These are phyloP conservation scores for Pelochelys cantorii DNA, from an alignment of 2,797 vertebrate genomes.

Conservation along the genomic window DNA sequence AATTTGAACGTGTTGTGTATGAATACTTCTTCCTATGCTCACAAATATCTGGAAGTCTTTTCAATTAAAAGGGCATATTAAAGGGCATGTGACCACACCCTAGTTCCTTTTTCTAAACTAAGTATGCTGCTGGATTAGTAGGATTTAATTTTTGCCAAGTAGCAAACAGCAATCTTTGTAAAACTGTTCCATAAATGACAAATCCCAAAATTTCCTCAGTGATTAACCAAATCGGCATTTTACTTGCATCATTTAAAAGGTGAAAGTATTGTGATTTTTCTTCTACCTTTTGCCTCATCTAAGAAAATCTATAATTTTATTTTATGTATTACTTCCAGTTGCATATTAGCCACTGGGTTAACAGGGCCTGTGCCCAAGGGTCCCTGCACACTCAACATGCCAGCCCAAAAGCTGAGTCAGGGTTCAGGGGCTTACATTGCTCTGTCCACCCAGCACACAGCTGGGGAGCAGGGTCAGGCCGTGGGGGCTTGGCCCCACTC, in stretches of 20 bases:
- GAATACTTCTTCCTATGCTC: background rate
- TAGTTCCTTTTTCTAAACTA: background rate
- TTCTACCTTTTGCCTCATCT: background rate
- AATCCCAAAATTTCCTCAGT: background rate
- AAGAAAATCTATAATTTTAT: background rate
- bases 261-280: background rate
- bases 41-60: background rate
- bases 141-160: background rate
- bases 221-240: background rate
- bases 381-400: no score
- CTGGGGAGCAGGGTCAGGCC: no score
- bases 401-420: no score
- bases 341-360: no score
- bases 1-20: background rate
- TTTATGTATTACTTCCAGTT: background rate
- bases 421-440: fast-evolving
- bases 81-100: background rate
- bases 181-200: background rate
- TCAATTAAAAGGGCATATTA: background rate
- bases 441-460: no score
- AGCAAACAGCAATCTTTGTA: background rate
- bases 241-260: background rate
- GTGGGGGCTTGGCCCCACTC: no score
- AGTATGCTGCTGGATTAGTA: background rate
- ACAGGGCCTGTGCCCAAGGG: no score